A percentile compares a stretch with the other conserved stretches of the same genome.
Evolutionary conservation across 2,797 vertebrate genomes (phyloP).

Genomic region (Pipistrellus pygmaeus): DNA sequence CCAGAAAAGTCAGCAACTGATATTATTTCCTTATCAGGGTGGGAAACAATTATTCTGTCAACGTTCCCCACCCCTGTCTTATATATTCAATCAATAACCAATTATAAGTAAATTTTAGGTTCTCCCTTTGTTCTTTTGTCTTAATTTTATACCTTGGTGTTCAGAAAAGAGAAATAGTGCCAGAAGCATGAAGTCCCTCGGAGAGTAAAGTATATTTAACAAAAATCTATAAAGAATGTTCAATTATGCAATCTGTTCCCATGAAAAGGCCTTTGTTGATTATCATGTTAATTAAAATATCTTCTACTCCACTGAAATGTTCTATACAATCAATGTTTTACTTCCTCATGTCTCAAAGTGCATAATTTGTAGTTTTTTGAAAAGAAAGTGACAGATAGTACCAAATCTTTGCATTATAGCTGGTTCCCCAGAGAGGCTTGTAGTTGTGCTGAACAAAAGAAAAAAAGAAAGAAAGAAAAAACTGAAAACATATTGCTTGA

Average conservation of each 20-base stretch:
- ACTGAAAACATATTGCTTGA: slow-evolving; percentile 60
- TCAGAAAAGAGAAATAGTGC: slow-evolving; percentile 38
- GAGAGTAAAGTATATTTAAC: slow-evolving; percentile 65
- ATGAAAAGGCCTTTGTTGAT: slow-evolving; percentile 68
- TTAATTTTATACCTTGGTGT: slow-evolving; percentile 44
- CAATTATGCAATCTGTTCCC: slow-evolving; percentile 16
- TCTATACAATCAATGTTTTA: slow-evolving; percentile 68
- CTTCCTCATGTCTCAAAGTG: slow-evolving; percentile 61
- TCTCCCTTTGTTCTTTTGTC: slow-evolving; percentile 39
- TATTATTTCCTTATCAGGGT: not conserved
- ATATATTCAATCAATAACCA: slow-evolving; percentile 9
- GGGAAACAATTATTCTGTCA: too few relatives aligned
- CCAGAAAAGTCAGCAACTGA: not conserved
- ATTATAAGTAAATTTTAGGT: slow-evolving; percentile 62
- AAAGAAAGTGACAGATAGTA: slow-evolving; percentile 67
- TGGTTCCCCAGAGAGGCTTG: slow-evolving; percentile 64
- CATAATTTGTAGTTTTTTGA: slow-evolving; percentile 68
- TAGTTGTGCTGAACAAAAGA: slow-evolving; percentile 29
- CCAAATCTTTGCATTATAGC: slow-evolving; percentile 72
- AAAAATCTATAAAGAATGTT: slow-evolving; percentile 64
- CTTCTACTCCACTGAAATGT: slow-evolving; percentile 53
- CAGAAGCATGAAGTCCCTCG: slow-evolving; percentile 38
- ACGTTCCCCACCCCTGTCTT: not conserved
- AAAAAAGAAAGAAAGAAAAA: not conserved
- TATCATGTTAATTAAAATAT: slow-evolving; percentile 74